A percentile compares a stretch with the other conserved stretches of the same genome.
phyloP scores from a whole-genome alignment of 2,888 invertebrate genomes.

The Lissonota sp. region DNA sequence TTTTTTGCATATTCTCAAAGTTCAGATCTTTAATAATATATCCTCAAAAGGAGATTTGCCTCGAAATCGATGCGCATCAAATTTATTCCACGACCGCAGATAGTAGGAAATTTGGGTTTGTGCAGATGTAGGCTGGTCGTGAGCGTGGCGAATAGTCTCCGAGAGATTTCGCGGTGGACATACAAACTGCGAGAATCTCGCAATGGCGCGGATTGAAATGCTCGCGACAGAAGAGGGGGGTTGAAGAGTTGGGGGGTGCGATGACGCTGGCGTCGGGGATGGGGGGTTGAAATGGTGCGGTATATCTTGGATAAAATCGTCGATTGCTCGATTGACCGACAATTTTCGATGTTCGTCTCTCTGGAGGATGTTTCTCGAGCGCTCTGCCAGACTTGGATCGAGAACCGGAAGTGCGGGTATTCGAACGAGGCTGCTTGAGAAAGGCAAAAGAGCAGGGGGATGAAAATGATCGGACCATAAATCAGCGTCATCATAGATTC shows the following conservation, averaged over 20 bases:
- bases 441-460: no score
- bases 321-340: constrained; percentile 62
- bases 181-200: no score
- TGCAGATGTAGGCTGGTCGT: constrained; percentile 9
- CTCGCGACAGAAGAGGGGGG: neutral
- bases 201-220: no score
- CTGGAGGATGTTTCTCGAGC: constrained; percentile 19
- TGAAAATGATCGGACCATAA: no score
- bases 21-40: no score
- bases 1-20: no score
- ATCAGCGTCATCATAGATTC: no score
- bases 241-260: neutral
- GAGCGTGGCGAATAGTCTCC: constrained; percentile 28
- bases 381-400: constrained; percentile 1
- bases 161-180: constrained; percentile 30
- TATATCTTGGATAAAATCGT: constrained; percentile 57
- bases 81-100: constrained; percentile 57
- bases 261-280: neutral
- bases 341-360: constrained; percentile 39
- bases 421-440: no score
- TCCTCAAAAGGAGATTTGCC: no score
- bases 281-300: neutral
- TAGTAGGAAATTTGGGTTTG: constrained; percentile 48
- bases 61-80: constrained; percentile 56
- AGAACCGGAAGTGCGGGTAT: neutral